Base-by-base conservation (phyloP, 2,888 invertebrate species). In the Plagodis dolabraria region DNA sequence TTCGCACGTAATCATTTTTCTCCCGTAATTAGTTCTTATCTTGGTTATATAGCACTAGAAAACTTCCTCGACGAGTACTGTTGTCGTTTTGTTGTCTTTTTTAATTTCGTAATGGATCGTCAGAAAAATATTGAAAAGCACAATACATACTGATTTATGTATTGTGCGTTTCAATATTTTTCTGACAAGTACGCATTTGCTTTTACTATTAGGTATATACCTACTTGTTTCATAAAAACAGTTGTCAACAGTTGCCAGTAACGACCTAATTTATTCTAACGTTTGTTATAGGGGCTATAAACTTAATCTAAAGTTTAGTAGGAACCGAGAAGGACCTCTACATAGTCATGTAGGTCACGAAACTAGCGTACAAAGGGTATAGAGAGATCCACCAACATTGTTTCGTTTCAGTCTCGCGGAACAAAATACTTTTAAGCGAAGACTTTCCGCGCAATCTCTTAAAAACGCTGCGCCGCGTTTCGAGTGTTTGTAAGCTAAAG, bases 401-500 rank as follows among this genome's bases (percentile, higher is more conserved):
- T 52, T 44, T 50, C 50, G 46, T 52, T 58, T 44, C 45, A 55
- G 48, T 46, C 36, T 43, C 50, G 2, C 8, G 9, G 10, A 50
- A 47, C n/a, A 47, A 53, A 50, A 55, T 47, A 51, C 46, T 52
- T 47, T 56, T 48, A 45, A 48, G 50, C n/a, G 11, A 53, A 52
- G 40, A 40, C 38, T 56, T 56, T 56, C 55, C 35, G 48, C 7
- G 52, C 52, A 56, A 56, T 60, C 56, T 48, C 42, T 49, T 60
- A 48, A 48, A 52, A 55, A 55, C 11, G 34, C 35, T 10, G 47
- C 44, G 51, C 44, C 22, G 42, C 33, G 46, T 46, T 59, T 53
- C 11, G 34, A 50, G 61, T 57, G 48, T 56, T 56, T 52, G 55
- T 63, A 59, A 60, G 66, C 67, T 68, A 56, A 51, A 60, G 48